Evolutionary conservation across 2,888 invertebrate genomes (phyloP).

Genomic region (Hydriomena furcata): DNA sequence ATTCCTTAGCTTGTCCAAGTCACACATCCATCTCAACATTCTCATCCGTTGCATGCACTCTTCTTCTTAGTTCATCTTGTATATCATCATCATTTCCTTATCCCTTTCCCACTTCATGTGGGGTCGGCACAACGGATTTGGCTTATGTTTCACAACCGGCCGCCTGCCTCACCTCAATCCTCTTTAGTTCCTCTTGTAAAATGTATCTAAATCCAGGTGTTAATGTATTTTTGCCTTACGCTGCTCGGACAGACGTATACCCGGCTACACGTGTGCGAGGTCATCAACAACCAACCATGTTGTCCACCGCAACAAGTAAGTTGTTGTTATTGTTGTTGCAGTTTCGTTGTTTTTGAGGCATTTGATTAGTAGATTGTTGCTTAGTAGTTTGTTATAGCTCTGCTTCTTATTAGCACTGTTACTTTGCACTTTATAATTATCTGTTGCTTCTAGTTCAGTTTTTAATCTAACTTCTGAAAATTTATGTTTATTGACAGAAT

Average conservation of each 20-base stretch:
- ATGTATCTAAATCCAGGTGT: slow-evolving; percentile 51
- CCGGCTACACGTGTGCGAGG: slow-evolving; percentile 94
- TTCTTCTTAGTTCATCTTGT: too few relatives aligned
- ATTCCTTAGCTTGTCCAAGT: too few relatives aligned
- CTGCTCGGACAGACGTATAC: slow-evolving; percentile 92
- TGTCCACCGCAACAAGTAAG: slow-evolving; percentile 87
- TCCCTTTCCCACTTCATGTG: too few relatives aligned
- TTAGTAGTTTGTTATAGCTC: not conserved
- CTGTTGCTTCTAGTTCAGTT: too few relatives aligned
- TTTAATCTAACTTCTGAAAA: too few relatives aligned
- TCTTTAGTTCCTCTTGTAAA: not conserved
- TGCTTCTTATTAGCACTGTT: not conserved
- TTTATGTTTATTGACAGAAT: too few relatives aligned
- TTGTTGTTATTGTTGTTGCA: slow-evolving; percentile 35
- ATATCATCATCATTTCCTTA: not conserved
- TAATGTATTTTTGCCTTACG: slow-evolving; percentile 67
- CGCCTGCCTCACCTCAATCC: too few relatives aligned
- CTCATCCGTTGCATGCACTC: too few relatives aligned
- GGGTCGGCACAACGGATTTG: too few relatives aligned
- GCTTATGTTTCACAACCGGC: too few relatives aligned
- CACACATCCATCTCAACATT: too few relatives aligned
- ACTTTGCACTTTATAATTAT: too few relatives aligned
- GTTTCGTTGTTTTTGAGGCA: slow-evolving; percentile 16
- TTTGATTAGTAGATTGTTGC: not conserved
- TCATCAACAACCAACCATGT: slow-evolving; percentile 92